These are phyloP conservation scores for Prinia subflava DNA, from an alignment of 2,113 vertebrate genomes.

Conservation along the genomic window DNA sequence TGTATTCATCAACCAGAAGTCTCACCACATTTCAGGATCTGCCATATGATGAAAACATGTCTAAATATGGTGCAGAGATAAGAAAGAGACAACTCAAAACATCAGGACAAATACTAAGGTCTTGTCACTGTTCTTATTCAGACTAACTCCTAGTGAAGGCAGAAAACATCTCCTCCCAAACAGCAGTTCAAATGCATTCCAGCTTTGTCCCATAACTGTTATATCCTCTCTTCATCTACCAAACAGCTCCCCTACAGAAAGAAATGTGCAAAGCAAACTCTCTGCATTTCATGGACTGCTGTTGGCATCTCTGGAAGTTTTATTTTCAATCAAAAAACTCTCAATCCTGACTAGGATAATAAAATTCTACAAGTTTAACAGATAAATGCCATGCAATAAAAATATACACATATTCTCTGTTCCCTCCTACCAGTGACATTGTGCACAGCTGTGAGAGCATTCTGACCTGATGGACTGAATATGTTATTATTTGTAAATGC, in stretches of 20 bases:
- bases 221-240: neutral
- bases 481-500: constrained; percentile 12
- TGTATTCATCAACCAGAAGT: neutral
- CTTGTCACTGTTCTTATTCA: neutral
- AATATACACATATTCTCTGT: neutral
- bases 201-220: neutral
- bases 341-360: neutral
- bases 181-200: neutral
- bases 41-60: neutral
- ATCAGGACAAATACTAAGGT: neutral
- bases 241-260: neutral
- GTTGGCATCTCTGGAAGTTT: constrained; percentile 3
- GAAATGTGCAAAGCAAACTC: neutral
- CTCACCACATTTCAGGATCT: neutral
- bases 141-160: neutral
- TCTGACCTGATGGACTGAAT: neutral
- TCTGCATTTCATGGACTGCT: neutral
- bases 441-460: neutral
- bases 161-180: neutral
- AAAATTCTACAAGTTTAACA: neutral
- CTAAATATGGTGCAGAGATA: neutral
- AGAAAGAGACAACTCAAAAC: neutral
- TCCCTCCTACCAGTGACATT: neutral
- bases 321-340: constrained; percentile 1
- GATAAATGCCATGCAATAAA: constrained; percentile 31